Evolutionary conservation across 2,888 invertebrate genomes (phyloP), one percentile per base, ranked within the genome.

Genomic region (Netelia melanura): DNA sequence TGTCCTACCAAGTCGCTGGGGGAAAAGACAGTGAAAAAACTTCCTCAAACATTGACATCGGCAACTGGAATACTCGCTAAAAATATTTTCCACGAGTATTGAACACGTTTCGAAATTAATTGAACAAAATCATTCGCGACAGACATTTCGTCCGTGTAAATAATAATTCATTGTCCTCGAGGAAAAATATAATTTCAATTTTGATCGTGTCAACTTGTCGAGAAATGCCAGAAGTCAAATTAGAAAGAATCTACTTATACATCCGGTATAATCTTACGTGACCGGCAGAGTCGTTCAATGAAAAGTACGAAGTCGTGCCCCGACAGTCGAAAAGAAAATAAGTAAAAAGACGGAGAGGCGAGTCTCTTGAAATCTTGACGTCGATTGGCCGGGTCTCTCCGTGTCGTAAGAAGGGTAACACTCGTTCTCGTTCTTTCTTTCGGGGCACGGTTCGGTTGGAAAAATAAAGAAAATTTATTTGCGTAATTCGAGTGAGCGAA

Each of bases 391-490:
- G 23, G 62, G 65, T 56, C 56, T 70, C 65, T 65, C 61, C 70
- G 38, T 38, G 38, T 72, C 54, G 68, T 56, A 56, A 71, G 77
- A 25, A 58, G 30, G 43, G 8, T 56, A 75, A 81, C 84, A 86
- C 86, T 79, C 84, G 82, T 48, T 74, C 82, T 68, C 77, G 48
- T 82, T 62, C 48, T 68, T 70, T 72, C 80, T 30, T 68, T 61
- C 81, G 84, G 43, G 62, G 84, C 81, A 86, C 86, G 85, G 71
- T 83, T 71, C 78, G 87, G 84, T 87, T 87, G 88, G 91, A 92
- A 93, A 93, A 93, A 93, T 92, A 92, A 93, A 93, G 91, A 89
- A 90, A 93, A 93, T 93, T 93, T 93, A 93, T 93, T 91, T 89
- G 91, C 89, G 93, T 90, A 93, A 93, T 93, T 93, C 91, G 92